These are phyloP conservation scores for Hestina assimilis DNA, from an alignment of 1,140 invertebrate species.

Conservation along the genomic window DNA sequence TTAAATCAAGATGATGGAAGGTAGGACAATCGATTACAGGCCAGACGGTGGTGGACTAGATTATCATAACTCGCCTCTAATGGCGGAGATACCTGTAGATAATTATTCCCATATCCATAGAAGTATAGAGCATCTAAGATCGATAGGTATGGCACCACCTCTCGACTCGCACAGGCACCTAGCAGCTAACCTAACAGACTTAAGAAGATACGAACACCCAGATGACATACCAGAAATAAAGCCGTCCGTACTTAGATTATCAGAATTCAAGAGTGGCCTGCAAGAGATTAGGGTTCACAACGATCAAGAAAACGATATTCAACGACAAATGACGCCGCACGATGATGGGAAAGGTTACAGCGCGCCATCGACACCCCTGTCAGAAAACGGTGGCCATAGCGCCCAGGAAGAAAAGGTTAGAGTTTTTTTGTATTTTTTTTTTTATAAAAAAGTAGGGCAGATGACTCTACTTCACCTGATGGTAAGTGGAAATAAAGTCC, in stretches of 20 bases:
- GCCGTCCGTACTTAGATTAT: conserved; percentile 73
- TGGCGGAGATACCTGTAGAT: conserved; percentile 81
- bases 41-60: conserved; percentile 79
- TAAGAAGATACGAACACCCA: conserved; percentile 76
- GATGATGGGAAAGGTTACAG: conserved; percentile 76
- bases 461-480: no score
- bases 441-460: no score
- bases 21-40: conserved; percentile 79
- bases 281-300: conserved; percentile 67
- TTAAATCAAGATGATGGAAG: conserved; percentile 78
- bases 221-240: conserved; percentile 78
- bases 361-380: conserved; percentile 82
- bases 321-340: conserved; percentile 68
- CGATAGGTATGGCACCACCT: conserved; percentile 79
- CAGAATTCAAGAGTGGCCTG: conserved; percentile 73
- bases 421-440: conserved; percentile 32
- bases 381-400: conserved; percentile 79
- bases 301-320: conserved; percentile 71
- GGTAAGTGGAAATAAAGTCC: no score
- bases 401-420: conserved; percentile 81
- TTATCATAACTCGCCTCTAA: conserved; percentile 80
- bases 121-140: conserved; percentile 83
- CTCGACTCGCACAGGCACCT: conserved; percentile 76
- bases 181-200: conserved; percentile 71
- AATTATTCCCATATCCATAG: conserved; percentile 83